Evolutionary conservation across 23 tunicate genomes (phyloP).

Genomic region (Styela plicata): DNA sequence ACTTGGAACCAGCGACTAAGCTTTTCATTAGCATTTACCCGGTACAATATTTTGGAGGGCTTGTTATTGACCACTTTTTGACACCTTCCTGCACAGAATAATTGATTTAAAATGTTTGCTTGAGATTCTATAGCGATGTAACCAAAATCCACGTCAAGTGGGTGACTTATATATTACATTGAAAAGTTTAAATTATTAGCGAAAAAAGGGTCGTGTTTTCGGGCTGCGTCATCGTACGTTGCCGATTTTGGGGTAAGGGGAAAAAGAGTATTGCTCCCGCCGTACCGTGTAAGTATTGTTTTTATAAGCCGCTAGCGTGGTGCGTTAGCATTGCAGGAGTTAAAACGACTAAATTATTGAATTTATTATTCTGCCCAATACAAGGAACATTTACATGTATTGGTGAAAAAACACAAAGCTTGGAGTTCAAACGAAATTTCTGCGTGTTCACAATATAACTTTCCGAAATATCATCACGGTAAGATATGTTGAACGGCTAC

Average conservation of each 20-base stretch:
- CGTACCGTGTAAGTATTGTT: background rate
- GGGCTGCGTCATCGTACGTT: background rate
- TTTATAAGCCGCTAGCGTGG: background rate
- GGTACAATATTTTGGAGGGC: too few relatives aligned
- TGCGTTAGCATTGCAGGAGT: background rate
- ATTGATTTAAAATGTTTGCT: background rate
- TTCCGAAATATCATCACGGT: too few relatives aligned
- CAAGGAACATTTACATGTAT: too few relatives aligned
- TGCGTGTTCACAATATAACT: too few relatives aligned
- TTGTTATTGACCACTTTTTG: too few relatives aligned
- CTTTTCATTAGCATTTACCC: background rate
- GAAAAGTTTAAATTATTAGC: background rate
- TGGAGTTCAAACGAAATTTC: too few relatives aligned
- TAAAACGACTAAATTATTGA: too few relatives aligned
- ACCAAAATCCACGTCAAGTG: background rate
- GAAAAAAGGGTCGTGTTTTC: background rate
- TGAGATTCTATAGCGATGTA: background rate
- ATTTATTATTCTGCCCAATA: too few relatives aligned
- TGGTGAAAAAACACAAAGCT: too few relatives aligned
- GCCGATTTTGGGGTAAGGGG: background rate
- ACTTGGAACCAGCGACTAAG: background rate
- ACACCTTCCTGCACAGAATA: too few relatives aligned
- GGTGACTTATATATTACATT: too few relatives aligned
- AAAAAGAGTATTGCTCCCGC: background rate
- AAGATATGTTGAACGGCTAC: too few relatives aligned